These are phyloP conservation scores for Caiman crocodilus DNA, from an alignment of 2,797 vertebrate genomes.

Conservation along the genomic window DNA sequence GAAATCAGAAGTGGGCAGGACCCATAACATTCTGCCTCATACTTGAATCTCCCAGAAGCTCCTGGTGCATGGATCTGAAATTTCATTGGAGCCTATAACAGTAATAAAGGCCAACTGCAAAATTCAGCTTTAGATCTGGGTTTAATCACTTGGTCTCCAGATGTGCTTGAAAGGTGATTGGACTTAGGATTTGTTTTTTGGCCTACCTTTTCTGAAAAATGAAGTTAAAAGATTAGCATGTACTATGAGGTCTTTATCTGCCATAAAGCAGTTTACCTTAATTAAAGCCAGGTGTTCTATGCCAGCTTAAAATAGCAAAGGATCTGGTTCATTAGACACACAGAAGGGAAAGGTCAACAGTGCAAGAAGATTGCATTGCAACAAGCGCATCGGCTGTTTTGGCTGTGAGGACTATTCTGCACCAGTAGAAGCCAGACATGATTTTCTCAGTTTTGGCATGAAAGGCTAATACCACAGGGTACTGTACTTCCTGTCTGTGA, in stretches of 20 bases:
- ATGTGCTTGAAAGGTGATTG: background rate
- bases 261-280: slow-evolving; percentile 1
- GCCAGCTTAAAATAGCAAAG: background rate
- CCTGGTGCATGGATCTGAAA: background rate
- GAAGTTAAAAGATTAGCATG: background rate
- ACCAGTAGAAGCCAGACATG: background rate
- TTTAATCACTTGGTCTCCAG: background rate
- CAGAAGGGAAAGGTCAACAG: slow-evolving; percentile 22
- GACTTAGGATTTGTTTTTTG: background rate
- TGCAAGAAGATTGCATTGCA: slow-evolving; percentile 27
- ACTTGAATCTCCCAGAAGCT: background rate
- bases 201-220: background rate
- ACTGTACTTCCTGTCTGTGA: slow-evolving; percentile 14
- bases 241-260: background rate
- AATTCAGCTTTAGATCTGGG: background rate
- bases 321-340: background rate
- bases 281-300: background rate
- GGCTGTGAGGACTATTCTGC: background rate
- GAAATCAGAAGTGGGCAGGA: background rate
- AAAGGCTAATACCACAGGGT: background rate
- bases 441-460: slow-evolving; percentile 25
- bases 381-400: background rate
- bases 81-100: background rate
- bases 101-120: background rate
- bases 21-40: background rate